These are phyloP conservation scores for Misgurnus mizolepis DNA, from an alignment of 2,113 vertebrate genomes.

Conservation along the genomic window DNA sequence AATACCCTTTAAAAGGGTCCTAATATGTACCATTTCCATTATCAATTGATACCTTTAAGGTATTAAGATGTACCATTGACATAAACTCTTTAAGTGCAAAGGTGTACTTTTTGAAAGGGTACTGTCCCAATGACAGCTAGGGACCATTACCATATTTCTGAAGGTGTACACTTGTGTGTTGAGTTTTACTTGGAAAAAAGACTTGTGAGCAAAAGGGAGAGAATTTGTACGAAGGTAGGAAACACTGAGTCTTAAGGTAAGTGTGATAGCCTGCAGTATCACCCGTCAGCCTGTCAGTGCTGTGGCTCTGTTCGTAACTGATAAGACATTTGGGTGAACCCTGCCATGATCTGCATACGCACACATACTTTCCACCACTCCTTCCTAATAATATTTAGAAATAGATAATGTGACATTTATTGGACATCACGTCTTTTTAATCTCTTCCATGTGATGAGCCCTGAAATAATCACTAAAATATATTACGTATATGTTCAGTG, in stretches of 20 bases:
- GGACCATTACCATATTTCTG: too few species aligned
- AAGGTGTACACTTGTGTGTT: too few species aligned
- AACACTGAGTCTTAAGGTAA: conserved; percentile 27
- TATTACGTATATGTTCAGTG: neutral
- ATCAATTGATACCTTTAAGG: too few species aligned
- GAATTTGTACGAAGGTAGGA: conserved; percentile 31
- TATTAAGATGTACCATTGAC: too few species aligned
- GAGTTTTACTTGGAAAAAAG: too few species aligned
- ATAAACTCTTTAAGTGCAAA: too few species aligned
- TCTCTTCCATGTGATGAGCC: neutral
- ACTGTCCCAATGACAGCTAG: too few species aligned
- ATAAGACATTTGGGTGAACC: conserved; percentile 72
- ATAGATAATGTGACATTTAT: conserved; percentile 7
- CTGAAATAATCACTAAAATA: neutral
- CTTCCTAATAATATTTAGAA: neutral
- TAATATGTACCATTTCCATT: too few species aligned
- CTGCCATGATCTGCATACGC: conserved; percentile 34
- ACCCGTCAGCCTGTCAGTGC: conserved; percentile 33
- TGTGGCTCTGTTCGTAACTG: conserved; percentile 62
- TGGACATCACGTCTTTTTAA: neutral
- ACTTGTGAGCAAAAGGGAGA: neutral
- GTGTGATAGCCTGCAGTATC: conserved; percentile 49
- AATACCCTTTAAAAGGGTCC: too few species aligned
- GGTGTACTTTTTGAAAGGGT: too few species aligned
- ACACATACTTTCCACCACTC: conserved; percentile 35